Evolutionary conservation across 2,797 vertebrate species (phyloP), one percentile per base, ranked within the genome.

Genomic region (Sebastolobus altivelis): DNA sequence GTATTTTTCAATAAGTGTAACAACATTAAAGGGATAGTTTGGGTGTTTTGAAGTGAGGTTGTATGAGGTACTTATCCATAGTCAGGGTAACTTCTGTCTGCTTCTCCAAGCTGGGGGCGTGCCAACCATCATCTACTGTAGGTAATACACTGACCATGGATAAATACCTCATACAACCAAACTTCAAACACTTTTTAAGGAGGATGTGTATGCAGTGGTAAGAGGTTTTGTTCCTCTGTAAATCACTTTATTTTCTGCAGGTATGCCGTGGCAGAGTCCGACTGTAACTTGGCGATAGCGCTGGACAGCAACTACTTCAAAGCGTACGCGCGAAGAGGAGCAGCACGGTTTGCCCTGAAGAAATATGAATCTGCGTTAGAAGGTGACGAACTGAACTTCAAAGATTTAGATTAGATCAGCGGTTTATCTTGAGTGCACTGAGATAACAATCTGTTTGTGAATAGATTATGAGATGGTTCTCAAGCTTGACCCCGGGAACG

Each of bases 221-320:
- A 4, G 22, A 27, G 0, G 1, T 10, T 49, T 58, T 31, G 9
- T 38, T 0, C 7, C 18, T 4, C 4, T 37, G n/a, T 46, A 4
- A 1, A 2, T 52, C 5, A 22, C 6, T 56, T 72, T 74, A 11
- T 65, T 31, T 12, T 33, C 10, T 61, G 43, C 85, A 99, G 99
- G 75, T 99, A 93, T 87, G 95, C 96, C n/a, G 97, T 99, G 83
- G 97, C 98, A 0, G 98, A 99, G 93, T 98, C 98, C 0, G 99
- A 99, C 91, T 99, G 98, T 93, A 98, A 97, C 90, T 93, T 99
- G 90, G 97, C 98, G 0, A 95, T 99, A 33, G 97, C 97, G 59
- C 90, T 99, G 83, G 96, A 98, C 89, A 88, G 94, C 76, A 97
- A 92, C 88, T 97, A 98, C 55, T 56, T 90, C 49, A 99, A 98